These are phyloP conservation scores for Calcarius lapponicus DNA, from an alignment of 2,797 vertebrate species.

Conservation along the genomic window DNA sequence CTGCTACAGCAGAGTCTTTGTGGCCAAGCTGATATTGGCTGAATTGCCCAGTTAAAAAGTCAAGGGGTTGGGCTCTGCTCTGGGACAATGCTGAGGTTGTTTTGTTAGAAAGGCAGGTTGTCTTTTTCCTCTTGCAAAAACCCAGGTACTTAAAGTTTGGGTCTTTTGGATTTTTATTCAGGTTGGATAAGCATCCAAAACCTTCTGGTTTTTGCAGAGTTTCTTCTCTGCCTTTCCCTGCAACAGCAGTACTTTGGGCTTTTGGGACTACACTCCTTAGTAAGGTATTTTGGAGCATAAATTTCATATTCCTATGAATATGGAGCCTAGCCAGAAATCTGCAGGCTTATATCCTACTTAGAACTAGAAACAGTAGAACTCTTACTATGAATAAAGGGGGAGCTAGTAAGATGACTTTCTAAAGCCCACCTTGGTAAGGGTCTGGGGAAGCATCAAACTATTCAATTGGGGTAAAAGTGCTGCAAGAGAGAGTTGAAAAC, in stretches of 20 bases:
- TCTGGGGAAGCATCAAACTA: neutral
- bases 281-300: constrained; percentile 16
- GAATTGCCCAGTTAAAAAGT: neutral
- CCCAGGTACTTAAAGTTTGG: neutral
- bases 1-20: neutral
- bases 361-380: neutral
- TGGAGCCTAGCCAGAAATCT: neutral
- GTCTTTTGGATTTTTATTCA: neutral
- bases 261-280: constrained; percentile 13
- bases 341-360: neutral
- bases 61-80: neutral
- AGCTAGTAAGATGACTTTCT: neutral
- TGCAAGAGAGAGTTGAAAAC: neutral
- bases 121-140: neutral
- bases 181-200: neutral
- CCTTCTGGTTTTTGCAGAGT: neutral
- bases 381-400: neutral
- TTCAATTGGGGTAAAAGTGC: neutral
- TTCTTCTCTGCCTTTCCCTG: neutral
- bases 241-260: neutral
- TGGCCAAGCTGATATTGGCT: neutral
- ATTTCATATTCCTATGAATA: neutral
- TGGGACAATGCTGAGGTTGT: neutral
- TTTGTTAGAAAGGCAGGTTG: neutral
- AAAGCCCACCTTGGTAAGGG: neutral